Evolutionary conservation across 2,113 vertebrate genomes (phyloP).

Genomic region (Mirza zaza): DNA sequence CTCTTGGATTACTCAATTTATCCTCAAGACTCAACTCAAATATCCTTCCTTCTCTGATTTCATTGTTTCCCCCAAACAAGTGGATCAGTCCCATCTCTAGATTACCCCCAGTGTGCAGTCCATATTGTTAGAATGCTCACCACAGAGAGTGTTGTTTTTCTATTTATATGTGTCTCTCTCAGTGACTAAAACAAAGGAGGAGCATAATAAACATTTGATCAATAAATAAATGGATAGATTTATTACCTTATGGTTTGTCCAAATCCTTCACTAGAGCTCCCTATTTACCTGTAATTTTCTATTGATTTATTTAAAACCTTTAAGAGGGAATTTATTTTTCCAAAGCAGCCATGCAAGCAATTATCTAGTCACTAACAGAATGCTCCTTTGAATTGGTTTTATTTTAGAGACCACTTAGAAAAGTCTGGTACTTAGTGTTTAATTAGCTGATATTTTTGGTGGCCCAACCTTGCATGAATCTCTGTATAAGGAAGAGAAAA

Average conservation of each 20-base stretch:
- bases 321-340: neutral
- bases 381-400: neutral
- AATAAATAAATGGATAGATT: neutral
- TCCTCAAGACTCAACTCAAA: neutral
- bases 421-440: neutral
- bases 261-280: neutral
- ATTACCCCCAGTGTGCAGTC: neutral
- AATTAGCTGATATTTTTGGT: neutral
- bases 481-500: slow-evolving; percentile 5
- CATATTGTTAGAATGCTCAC: neutral
- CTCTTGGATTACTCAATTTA: neutral
- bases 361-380: neutral
- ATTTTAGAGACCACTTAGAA: slow-evolving; percentile 20
- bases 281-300: neutral
- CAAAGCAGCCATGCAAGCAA: neutral
- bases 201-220: neutral
- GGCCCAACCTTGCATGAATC: neutral
- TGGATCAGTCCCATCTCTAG: neutral
- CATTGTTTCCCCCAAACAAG: neutral
- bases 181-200: neutral
- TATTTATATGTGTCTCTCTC: neutral
- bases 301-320: slow-evolving; percentile 4
- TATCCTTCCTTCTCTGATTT: neutral
- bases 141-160: neutral
- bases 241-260: neutral